phyloP scores from a whole-genome alignment of 1,140 invertebrate genomes.

The Dendrolimus punctatus region DNA sequence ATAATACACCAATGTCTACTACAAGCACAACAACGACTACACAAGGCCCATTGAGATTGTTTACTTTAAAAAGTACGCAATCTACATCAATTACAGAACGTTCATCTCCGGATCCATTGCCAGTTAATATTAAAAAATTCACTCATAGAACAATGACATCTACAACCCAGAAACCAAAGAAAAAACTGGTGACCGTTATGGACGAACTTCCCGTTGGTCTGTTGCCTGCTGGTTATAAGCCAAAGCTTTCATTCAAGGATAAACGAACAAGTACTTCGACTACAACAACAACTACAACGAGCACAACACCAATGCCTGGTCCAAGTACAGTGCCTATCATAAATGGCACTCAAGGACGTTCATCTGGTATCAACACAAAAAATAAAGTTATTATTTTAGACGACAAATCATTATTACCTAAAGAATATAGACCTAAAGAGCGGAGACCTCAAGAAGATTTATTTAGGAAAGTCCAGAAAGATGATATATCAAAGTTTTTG shows the following conservation, averaged over 20 bases:
- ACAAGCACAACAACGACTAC: conserved; percentile 48
- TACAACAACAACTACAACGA: conserved; percentile 62
- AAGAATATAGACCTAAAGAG: conserved; percentile 75
- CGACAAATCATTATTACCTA: conserved; percentile 76
- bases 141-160: conserved; percentile 72
- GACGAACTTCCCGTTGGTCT: conserved; percentile 75
- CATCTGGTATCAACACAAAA: conserved; percentile 64
- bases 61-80: conserved; percentile 64
- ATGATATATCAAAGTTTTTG: conserved; percentile 76
- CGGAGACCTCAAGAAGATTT: conserved; percentile 55
- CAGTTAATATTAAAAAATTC: conserved; percentile 78
- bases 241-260: conserved; percentile 68
- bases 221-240: conserved; percentile 76
- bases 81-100: conserved; percentile 48
- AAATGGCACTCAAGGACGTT: conserved; percentile 61
- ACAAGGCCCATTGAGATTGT: conserved; percentile 48
- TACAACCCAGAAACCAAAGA: conserved; percentile 66
- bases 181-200: conserved; percentile 73
- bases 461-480: conserved; percentile 42
- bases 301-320: conserved; percentile 40
- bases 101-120: conserved; percentile 62
- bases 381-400: conserved; percentile 71
- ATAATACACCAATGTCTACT: conserved; percentile 41
- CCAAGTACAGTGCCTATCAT: conserved; percentile 33
- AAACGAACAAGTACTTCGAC: conserved; percentile 70